Evolutionary conservation across 1,140 invertebrate genomes (phyloP).

Genomic region (Ceratina japonica): DNA sequence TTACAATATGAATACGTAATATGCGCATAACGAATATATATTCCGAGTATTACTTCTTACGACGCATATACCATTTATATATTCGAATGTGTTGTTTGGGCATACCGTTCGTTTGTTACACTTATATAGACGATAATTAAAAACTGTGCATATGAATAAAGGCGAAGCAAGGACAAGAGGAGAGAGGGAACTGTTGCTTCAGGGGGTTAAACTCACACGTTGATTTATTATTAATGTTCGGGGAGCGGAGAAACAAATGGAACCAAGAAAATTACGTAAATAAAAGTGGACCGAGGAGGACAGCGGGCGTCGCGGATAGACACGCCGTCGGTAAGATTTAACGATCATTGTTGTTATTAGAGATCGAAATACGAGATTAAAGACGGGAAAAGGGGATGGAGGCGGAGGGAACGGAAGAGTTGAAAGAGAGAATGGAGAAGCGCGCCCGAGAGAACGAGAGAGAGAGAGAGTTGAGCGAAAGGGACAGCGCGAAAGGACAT

Average conservation of each 20-base stretch:
- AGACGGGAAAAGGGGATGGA: conserved; percentile 2
- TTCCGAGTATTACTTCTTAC: conserved; percentile 25
- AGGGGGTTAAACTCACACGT: conserved; percentile 34
- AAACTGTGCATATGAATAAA: conserved; percentile 39
- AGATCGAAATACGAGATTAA: conserved; percentile 43
- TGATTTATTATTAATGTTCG: conserved; percentile 17
- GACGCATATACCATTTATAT: conserved; percentile 28
- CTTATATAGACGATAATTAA: conserved; percentile 1
- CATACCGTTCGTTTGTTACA: conserved; percentile 26
- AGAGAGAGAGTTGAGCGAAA: conserved; percentile 16
- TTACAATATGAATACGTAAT: conserved; percentile 21
- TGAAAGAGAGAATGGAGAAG: conserved; percentile 18
- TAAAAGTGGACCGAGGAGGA: not conserved
- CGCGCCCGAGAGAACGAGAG: conserved; percentile 16
- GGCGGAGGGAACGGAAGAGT: conserved; percentile 5
- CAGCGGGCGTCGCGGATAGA: not conserved
- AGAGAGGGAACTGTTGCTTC: conserved; percentile 30
- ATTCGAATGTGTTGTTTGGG: conserved; percentile 30
- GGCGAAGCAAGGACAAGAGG: conserved; percentile 29
- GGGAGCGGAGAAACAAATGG: not conserved
- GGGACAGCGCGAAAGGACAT: conserved; percentile 34
- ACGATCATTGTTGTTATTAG: conserved; percentile 62
- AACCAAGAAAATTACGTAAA: conserved; percentile 22
- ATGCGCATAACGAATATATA: conserved; percentile 15
- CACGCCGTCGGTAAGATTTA: conserved; percentile 46